Evolutionary conservation across 2,113 vertebrate species (phyloP), one percentile per base, ranked within the genome.

Genomic region (Paratilapia polleni): DNA sequence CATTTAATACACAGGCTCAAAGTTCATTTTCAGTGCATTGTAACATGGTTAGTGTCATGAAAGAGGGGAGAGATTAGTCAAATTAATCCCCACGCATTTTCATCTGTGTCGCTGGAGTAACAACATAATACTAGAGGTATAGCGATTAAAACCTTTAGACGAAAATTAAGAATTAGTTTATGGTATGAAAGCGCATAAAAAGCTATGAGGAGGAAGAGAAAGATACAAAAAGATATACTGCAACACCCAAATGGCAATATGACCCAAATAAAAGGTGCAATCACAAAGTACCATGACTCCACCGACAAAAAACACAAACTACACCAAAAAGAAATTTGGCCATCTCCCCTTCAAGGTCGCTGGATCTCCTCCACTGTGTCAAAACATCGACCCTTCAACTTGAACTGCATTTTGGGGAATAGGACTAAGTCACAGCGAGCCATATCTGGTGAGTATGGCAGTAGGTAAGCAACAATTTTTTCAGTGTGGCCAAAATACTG

Each of bases 301-400:
- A 41, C 36, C 0, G 14, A 24, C 22, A 24, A 66, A 14, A 15
- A 15, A 1, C 62, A 24, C 62, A 66, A 66, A 66, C 2, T 12
- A 66, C 0, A 17, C 36, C 36, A 22, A 34, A 43, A 24, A 41
- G 8, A 3, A 7, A 0, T 66, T 41, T 5, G n/a, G 41, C 62
- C 22, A 41, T 14, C 62, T 22, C 7, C 4, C 7, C 0, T 64
- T 64, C 6, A 5, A 64, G 62, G 14, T 19, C 64, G 47, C 10
- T 26, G 8, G 22, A 68, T 68, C 36, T 36, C 36, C 36, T 8
- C 4, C 63, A 47, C 38, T 26, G 41, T 11, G 41, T 17, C 41
- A 68, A 5, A 68, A 24, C n/a, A 24, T 5, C 11, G 8, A 26
- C 36, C 24, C 8, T 66, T 66, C 4, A 5, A 8, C 8, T 49